Evolutionary conservation across 2,797 vertebrate species (phyloP).

Genomic region (Phyllotis vaccarum): DNA sequence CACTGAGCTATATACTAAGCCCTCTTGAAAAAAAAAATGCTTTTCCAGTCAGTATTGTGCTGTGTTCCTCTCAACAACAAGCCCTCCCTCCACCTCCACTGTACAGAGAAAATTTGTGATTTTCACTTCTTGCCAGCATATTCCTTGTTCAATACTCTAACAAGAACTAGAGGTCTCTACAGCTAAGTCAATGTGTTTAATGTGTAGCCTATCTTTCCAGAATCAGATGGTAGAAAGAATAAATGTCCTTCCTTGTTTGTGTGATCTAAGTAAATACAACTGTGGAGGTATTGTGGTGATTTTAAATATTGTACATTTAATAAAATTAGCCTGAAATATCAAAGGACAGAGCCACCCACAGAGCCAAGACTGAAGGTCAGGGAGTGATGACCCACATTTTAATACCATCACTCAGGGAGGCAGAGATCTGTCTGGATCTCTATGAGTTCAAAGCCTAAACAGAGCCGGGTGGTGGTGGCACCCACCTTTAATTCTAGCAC

Average conservation of each 20-base stretch:
- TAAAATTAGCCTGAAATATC: too few relatives aligned
- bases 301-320: too few relatives aligned
- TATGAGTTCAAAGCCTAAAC: too few relatives aligned
- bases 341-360: too few relatives aligned
- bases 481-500: too few relatives aligned
- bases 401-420: too few relatives aligned
- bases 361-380: too few relatives aligned
- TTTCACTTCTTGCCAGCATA: not conserved
- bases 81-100: not conserved
- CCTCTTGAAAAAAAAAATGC: not conserved
- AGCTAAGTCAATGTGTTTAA: not conserved
- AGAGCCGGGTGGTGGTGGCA: too few relatives aligned
- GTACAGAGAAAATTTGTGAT: not conserved
- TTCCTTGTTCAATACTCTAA: conserved; percentile 35
- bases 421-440: too few relatives aligned
- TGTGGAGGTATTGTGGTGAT: not conserved
- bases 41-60: conserved; percentile 20
- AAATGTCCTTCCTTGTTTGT: not conserved
- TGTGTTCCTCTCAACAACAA: not conserved
- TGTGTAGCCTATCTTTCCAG: not conserved
- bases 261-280: conserved; percentile 21
- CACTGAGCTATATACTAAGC: not conserved
- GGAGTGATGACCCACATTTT: too few relatives aligned
- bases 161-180: not conserved
- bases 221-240: not conserved